A percentile compares a stretch with the other conserved stretches of the same genome.
Evolutionary conservation across 2,888 invertebrate genomes (phyloP).

Genomic region (Torymus aiolomorphi): DNA sequence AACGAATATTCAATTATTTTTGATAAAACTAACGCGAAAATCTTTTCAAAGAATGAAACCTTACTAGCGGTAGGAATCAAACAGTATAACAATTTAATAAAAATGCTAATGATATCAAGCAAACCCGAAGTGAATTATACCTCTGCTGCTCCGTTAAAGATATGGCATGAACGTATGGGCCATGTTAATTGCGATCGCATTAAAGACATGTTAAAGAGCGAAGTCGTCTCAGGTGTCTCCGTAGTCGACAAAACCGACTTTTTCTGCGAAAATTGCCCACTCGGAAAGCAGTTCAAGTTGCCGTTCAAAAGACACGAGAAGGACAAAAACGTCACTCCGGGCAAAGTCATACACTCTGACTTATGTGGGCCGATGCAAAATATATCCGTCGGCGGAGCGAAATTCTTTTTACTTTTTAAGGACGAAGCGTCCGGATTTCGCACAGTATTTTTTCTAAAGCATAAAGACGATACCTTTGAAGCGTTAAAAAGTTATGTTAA

Average conservation of each 20-base stretch:
- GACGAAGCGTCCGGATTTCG: too few relatives aligned
- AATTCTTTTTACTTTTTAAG: slow-evolving; percentile 52
- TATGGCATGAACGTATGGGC: background rate
- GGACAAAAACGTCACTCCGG: background rate
- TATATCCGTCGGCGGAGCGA: slow-evolving; percentile 28
- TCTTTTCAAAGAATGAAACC: too few relatives aligned
- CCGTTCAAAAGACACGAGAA: slow-evolving; percentile 33
- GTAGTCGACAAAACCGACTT: slow-evolving; percentile 20
- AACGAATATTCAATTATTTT: too few relatives aligned
- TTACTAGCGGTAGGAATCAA: slow-evolving; percentile 35
- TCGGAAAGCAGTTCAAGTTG: slow-evolving; percentile 17
- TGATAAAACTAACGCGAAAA: too few relatives aligned
- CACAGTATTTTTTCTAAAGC: slow-evolving; percentile 34
- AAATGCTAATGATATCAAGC: slow-evolving; percentile 34
- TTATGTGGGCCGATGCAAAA: slow-evolving; percentile 32
- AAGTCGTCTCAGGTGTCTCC: background rate
- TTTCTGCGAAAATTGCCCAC: too few relatives aligned
- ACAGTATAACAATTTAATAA: slow-evolving; percentile 44
- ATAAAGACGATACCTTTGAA: slow-evolving; percentile 39
- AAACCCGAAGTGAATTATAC: background rate
- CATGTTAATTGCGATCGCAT: slow-evolving; percentile 6
- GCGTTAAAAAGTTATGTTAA: slow-evolving; percentile 2
- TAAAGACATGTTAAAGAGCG: background rate
- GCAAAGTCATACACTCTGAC: too few relatives aligned
- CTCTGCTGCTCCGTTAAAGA: background rate